phyloP scores from a whole-genome alignment of 1,140 invertebrate species.

The Campoletis sonorensis region DNA sequence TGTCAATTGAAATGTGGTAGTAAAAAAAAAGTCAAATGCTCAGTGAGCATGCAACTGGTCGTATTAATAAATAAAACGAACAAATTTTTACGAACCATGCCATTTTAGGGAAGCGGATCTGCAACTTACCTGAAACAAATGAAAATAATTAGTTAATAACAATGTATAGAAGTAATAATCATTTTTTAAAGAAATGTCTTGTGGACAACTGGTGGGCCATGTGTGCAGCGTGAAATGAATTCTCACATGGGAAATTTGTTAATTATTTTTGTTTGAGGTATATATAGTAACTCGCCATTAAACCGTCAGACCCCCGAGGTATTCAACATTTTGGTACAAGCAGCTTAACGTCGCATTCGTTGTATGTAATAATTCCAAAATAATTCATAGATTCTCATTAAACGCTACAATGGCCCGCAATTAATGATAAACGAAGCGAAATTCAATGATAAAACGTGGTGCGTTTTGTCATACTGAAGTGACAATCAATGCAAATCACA shows the following conservation, averaged over 20 bases:
- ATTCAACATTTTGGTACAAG: neutral
- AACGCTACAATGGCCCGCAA: constrained; percentile 41
- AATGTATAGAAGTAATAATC: neutral
- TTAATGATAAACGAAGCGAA: constrained; percentile 38
- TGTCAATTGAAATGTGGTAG: neutral
- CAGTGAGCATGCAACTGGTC: neutral
- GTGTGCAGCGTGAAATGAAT: neutral
- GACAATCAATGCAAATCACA: constrained; percentile 13
- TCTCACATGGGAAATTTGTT: neutral
- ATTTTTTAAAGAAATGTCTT: too few relatives aligned
- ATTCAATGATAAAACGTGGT: neutral
- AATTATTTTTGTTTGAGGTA: constrained; percentile 35
- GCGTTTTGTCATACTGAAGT: constrained; percentile 17
- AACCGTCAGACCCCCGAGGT: neutral
- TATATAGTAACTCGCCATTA: constrained; percentile 9
- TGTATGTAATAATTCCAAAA: constrained; percentile 20
- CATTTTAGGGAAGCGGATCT: neutral
- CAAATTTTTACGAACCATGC: constrained; percentile 12
- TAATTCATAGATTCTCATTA: constrained; percentile 45
- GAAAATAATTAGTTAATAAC: neutral
- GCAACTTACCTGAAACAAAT: constrained; percentile 44
- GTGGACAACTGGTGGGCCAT: too few relatives aligned
- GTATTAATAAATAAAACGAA: neutral
- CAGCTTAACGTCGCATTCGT: neutral
- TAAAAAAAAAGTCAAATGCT: neutral